A percentile compares a stretch with the other conserved stretches of the same genome.
phyloP scores from a whole-genome alignment of 2,888 invertebrate genomes.

The Erebia aethiops region DNA sequence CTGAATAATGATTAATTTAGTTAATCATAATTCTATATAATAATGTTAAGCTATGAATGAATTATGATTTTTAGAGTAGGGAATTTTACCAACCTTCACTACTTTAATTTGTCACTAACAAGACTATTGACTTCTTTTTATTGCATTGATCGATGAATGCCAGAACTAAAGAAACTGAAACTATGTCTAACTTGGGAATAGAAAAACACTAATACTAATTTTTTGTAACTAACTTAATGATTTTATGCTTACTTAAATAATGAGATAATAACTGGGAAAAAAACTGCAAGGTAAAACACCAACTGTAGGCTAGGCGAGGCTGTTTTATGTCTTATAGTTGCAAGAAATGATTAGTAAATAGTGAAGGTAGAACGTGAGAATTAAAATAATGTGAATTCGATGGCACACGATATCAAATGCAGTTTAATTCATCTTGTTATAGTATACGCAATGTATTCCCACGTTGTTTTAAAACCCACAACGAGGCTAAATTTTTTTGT shows the following conservation, averaged over 20 bases:
- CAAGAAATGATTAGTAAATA: conserved; percentile 5
- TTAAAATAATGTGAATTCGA: conserved; percentile 32
- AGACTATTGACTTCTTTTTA: conserved; percentile 24
- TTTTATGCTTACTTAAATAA: background rate
- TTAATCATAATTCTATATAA: too few relatives aligned
- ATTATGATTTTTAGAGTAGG: background rate
- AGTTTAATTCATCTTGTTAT: conserved; percentile 27
- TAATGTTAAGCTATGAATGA: too few relatives aligned
- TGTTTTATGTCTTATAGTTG: background rate
- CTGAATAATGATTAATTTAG: conserved; percentile 12
- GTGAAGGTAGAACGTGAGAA: conserved; percentile 27
- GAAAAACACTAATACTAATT: background rate
- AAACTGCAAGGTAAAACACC: background rate
- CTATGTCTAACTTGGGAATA: background rate
- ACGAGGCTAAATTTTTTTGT: conserved; percentile 28
- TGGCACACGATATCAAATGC: conserved; percentile 36
- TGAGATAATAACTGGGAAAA: background rate
- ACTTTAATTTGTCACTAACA: conserved; percentile 25
- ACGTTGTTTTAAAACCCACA: conserved; percentile 35
- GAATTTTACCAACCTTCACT: conserved; percentile 22
- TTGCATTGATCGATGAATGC: conserved; percentile 17
- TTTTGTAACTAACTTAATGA: background rate
- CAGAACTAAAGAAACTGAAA: conserved; percentile 18
- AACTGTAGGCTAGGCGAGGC: background rate
- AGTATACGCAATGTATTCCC: conserved; percentile 38